Evolutionary conservation across 1,140 invertebrate species (phyloP), one percentile per base, ranked within the genome.

Genomic region (Drosophila jambulina): DNA sequence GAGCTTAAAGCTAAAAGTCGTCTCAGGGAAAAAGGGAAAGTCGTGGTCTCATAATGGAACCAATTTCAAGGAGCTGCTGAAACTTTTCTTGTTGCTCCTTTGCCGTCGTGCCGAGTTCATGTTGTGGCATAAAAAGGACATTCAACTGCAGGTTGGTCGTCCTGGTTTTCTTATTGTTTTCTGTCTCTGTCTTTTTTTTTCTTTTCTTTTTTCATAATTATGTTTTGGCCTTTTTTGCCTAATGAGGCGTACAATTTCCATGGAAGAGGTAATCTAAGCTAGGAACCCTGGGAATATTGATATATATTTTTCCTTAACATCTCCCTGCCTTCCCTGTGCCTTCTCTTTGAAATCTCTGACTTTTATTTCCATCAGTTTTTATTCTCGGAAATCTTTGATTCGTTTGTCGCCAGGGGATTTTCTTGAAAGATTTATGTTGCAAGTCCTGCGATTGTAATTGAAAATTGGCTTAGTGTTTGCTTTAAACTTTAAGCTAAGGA

Each of bases 61-160:
- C 46, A 23, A 67, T 59, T 56, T 58, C 40, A 15, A 60, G 45
- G 54, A 51, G 57, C 51, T 57, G 29, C 54, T 78, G 25, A 49
- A 71, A 49, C 54, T 54, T 70, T 67, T 75, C 78, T 65, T 62
- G 54, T n/a, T 40, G 53, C 36, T 57, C n/a, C 53, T 58, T 54
- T 17, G 19, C 42, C 43, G 32, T 72, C 27, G 67, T 54, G 53
- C 21, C 21, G 34, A 38, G 53, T 36, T 72, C 68, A 42, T 78
- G 82, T 69, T 74, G 59, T 64, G 75, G 75, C 82, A 78, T 82
- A 76, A 87, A 83, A 80, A 83, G 83, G 83, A 87, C 83, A 83
- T 87, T 87, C 80, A 87, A 87, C 83, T 88, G 72, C 70, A 77
- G 80, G 80, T 43, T 34, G 69, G 49, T 65, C 21, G 49, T 42